phyloP scores from a whole-genome alignment of 2,113 vertebrate species.

The Onychostruthus taczanowskii region DNA sequence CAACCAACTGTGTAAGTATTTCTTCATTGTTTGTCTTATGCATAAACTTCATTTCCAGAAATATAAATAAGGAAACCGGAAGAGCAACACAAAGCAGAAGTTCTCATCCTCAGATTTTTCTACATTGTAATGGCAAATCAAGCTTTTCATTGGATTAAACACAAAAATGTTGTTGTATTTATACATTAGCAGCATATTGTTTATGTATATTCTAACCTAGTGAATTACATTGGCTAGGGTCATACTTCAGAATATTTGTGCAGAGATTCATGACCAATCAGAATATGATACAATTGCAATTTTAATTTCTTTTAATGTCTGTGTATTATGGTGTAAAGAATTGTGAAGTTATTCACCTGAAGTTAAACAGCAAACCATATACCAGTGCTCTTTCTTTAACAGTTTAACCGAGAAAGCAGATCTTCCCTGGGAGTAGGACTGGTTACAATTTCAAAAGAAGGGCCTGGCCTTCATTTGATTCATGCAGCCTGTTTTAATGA shows the following conservation, averaged over 20 bases:
- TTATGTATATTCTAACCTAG: background rate
- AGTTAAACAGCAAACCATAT: background rate
- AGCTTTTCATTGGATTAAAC: background rate
- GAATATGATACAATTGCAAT: background rate
- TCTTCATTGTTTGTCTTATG: conserved; percentile 31
- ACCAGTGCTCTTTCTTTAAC: background rate
- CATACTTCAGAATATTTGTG: background rate
- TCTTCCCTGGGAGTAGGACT: background rate
- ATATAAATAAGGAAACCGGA: background rate
- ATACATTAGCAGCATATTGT: background rate
- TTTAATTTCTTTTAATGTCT: background rate
- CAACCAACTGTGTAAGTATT: conserved; percentile 51
- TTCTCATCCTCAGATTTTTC: background rate
- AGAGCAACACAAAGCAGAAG: background rate
- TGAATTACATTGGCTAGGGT: background rate
- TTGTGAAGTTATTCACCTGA: background rate
- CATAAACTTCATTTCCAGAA: background rate
- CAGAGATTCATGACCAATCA: background rate
- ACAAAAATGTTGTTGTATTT: background rate
- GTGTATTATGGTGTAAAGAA: accelerated
- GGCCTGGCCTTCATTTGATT: background rate
- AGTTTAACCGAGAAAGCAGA: background rate
- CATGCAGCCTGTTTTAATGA: background rate
- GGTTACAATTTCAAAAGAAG: background rate
- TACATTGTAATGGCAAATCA: background rate